A percentile compares a stretch with the other conserved stretches of the same genome.
Conservation (phyloP, 2,888 invertebrate genomes). For the Brachypalpus laphriformis region DNA sequence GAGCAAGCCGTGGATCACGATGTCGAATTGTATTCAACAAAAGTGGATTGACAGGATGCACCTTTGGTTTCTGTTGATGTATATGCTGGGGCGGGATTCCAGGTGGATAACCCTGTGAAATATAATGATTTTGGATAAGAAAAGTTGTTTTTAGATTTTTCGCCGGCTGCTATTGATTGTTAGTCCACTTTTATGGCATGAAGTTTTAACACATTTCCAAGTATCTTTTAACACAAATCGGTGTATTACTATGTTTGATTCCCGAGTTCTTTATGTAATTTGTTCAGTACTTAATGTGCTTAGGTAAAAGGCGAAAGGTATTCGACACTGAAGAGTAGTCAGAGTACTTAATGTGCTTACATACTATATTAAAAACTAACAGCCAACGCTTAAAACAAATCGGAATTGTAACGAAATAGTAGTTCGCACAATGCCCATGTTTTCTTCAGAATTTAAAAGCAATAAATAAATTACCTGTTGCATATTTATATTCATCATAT, state of each 20-base stretch:
- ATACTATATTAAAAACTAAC: no score
- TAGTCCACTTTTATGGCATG: no score
- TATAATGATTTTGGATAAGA: no score
- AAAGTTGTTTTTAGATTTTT: neutral
- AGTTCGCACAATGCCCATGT: neutral
- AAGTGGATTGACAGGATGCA: conserved; percentile 84
- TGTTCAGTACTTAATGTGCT: no score
- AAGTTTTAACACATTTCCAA: no score
- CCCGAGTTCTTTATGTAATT: no score
- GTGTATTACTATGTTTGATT: no score
- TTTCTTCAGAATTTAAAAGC: no score
- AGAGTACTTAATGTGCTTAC: no score
- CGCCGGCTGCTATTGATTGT: neutral
- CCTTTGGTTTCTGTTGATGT: conserved; percentile 81
- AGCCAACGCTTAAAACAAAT: neutral
- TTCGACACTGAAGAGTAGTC: no score
- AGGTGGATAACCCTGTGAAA: conserved; percentile 48
- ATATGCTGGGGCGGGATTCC: conserved; percentile 59
- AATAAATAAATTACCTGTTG: conserved; percentile 73
- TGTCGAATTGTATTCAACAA: conserved; percentile 82
- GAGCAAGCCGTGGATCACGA: conserved; percentile 83
- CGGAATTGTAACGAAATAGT: neutral
- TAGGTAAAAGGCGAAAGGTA: no score
- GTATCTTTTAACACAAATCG: no score
- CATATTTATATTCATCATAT: conserved; percentile 71